phyloP scores from a whole-genome alignment of 2,888 invertebrate genomes.

The Crocallis elinguaria region DNA sequence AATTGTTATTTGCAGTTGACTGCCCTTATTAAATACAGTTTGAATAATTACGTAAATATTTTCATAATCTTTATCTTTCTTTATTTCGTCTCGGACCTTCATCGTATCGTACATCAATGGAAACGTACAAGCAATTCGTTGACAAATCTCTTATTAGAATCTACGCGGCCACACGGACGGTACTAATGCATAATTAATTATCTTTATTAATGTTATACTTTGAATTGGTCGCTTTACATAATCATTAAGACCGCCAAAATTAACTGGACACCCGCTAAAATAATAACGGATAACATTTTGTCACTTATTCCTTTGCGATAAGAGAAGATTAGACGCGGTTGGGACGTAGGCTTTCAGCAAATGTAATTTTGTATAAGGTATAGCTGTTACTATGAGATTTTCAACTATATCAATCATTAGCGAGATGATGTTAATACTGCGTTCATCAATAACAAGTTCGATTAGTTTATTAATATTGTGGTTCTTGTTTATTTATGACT shows the following conservation, averaged over 20 bases:
- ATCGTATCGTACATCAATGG: constrained; percentile 43
- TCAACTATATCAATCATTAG: constrained; percentile 28
- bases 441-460: constrained; percentile 19
- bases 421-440: constrained; percentile 18
- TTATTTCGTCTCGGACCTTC: not conserved
- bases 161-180: constrained; percentile 66
- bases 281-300: constrained; percentile 1
- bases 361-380: constrained; percentile 4
- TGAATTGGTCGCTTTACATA: constrained; percentile 59
- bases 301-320: constrained; percentile 12
- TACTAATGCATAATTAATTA: constrained; percentile 72
- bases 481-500: constrained; percentile 12
- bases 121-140: constrained; percentile 57
- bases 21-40: too few relatives aligned
- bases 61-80: not conserved
- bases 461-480: constrained; percentile 18
- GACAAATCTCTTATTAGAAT: constrained; percentile 77
- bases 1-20: too few relatives aligned
- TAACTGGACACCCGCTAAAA: constrained; percentile 8
- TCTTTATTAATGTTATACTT: constrained; percentile 61
- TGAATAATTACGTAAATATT: too few relatives aligned
- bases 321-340: not conserved
- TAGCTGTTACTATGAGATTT: constrained; percentile 22
- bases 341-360: not conserved
- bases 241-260: constrained; percentile 40